Evolutionary conservation across 92 coral and sea anemone genomes (phyloP).

Genomic region (Heliopora coerulea): DNA sequence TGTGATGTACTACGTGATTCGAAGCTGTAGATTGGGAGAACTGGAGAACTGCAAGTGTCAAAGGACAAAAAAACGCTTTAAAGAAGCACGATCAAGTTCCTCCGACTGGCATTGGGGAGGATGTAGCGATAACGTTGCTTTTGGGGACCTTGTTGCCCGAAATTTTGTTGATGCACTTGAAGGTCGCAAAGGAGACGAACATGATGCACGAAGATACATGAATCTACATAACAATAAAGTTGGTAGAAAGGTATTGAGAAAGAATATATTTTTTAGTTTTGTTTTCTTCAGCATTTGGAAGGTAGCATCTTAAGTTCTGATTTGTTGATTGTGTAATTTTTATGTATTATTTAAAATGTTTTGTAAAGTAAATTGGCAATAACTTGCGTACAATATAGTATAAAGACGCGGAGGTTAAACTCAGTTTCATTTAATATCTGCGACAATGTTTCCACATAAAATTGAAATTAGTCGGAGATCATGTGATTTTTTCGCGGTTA

Average conservation of each 20-base stretch:
- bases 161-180: conserved; percentile 73
- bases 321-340: background rate
- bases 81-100: conserved; percentile 30
- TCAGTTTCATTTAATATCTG: too few species aligned
- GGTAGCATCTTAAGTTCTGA: too few species aligned
- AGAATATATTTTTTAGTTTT: too few species aligned
- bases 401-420: too few species aligned
- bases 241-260: conserved; percentile 71
- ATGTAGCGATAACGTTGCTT: conserved; percentile 80
- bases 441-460: too few species aligned
- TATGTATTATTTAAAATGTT: background rate
- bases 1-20: conserved; percentile 58
- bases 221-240: conserved; percentile 85
- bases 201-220: conserved; percentile 54
- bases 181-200: conserved; percentile 23
- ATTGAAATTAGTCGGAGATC: too few species aligned
- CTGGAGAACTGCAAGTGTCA: conserved; percentile 73
- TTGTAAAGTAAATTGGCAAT: too few species aligned
- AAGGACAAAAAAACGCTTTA: conserved; percentile 15
- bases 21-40: conserved; percentile 60
- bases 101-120: conserved; percentile 64
- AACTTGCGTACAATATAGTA: too few species aligned
- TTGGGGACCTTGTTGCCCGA: conserved; percentile 68
- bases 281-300: too few species aligned
- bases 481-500: too few species aligned